Evolutionary conservation across 2,888 invertebrate species (phyloP), one percentile per base, ranked within the genome.

Genomic region (Drosophila kuntzei): DNA sequence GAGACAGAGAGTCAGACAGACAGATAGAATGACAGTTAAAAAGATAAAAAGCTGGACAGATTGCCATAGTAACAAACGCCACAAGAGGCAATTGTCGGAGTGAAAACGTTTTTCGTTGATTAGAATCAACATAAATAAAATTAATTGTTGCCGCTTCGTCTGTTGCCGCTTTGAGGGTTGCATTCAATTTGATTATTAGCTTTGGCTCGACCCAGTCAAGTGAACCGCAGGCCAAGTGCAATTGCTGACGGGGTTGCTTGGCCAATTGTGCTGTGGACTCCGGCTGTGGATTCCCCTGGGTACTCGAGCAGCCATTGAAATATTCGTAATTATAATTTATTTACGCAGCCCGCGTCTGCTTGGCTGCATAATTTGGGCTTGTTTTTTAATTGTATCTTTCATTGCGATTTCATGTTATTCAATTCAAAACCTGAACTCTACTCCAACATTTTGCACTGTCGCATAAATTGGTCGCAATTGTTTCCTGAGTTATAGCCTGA

Each of bases 71-170:
- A 75, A 66, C 76, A 67, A 71, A 71, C 79, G 69, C 32, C 62
- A 50, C 57, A 57, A 66, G 51, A 64, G 75, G 63, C 77, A 58
- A 68, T 76, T 62, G 58, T 43, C 43, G 46, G 50, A 69, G 49
- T 53, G 60, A 53, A 60, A 60, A 55, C 68, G 73, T 74, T 73
- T 71, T 64, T 71, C 71, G 71, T 75, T 84, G 85, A 84, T 87
- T 86, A 80, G 76, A 88, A 85, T 88, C 87, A 85, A 88, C 84
- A 88, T 88, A 84, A 87, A 84, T 80, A 86, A 87, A 88, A 88
- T 85, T 85, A 85, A 88, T 85, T 85, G 85, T 86, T 85, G 88
- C 84, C 81, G 89, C 69, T 77, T 76, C 62, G 72, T 50, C 71
- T 66, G 67, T 11, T 59, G 39, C 41, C 32, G 9, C 32, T 50